Evolutionary conservation across 2,888 invertebrate species (phyloP), one percentile per base, ranked within the genome.

Genomic region (Caenorhabditis zanzibari): DNA sequence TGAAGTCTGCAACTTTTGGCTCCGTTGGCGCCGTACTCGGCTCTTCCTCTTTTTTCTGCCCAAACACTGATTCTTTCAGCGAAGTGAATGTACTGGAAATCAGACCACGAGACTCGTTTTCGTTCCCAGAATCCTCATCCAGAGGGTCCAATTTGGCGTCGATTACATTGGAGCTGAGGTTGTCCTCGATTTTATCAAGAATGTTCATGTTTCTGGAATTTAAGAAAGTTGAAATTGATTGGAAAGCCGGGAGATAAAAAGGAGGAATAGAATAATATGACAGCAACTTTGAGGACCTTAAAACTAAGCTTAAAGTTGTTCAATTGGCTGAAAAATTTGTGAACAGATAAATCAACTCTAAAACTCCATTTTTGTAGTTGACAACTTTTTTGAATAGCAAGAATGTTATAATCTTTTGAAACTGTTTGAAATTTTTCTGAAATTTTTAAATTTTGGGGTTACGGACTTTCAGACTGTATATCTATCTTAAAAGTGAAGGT

Each of bases 131-230:
- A 24, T 41, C n/a, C 19, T 61, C 44, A 26, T 63, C 63, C 10
- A 63, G 44, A 26, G 63, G 63, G 16, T 63, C 44, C 26, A 63
- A n/a, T 24, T 63, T 63, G 44, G 63, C 24, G 0, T 63, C 63
- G n/a, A 63, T 24, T 26, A 47, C 24, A 7, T 44, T 44, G 1
- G 63, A 12, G 28, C 44, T 63, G 28, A 63, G 26, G 47, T 63
- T 63, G 44, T 63, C 63, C 26, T 63, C 63, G 28, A 63, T 63
- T 63, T 63, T 63, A 14, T 44, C 56, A n/a, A 63, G 44, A 14
- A 63, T n/a, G 26, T 47, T 63, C 63, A 63, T 63, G 38, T 63
- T 44, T 26, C 54, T 54, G 54, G 24, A 54, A 54, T 16, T 1
- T 16, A 22, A 5, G 14, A 54, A 54, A 54, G 9, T 54, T 54